Evolutionary conservation across 2,113 vertebrate species (phyloP), one percentile per base, ranked within the genome.

Genomic region (Siniperca knerii): DNA sequence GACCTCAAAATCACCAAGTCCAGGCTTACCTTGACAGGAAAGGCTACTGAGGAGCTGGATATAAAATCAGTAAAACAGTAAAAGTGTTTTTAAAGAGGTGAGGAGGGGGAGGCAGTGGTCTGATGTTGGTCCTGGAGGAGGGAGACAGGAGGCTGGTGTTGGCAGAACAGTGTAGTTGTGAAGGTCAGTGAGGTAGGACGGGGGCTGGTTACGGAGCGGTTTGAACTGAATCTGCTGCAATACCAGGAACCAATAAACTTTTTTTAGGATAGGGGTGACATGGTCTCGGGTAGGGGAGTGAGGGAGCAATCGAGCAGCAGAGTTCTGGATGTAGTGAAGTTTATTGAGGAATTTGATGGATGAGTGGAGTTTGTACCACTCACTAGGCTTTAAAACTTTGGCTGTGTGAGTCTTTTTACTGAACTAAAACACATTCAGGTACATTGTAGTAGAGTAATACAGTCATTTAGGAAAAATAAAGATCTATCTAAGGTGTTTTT

Each of bases 101-200:
- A 55, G 64, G 44, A 62, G 71, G 55, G 62, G 37, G 46, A 25
- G 71, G 54, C 64, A 62, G 71, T 35, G 69, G 33, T 61, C 13
- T 0, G 46, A 71, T 52, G 72, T 69, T 75, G 72, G 54, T 68
- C 82, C 75, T 79, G n/a, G 35, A 60, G 75, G 69, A 12, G n/a
- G 61, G 52, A 42, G 12, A 44, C 42, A 10, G 77, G 83, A 64
- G 83, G 71, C 2, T 80, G 71, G 23, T 70, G 71, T 75, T 85
- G 77, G 83, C 77, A 76, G 77, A 64, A 46, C 6, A 29, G 46
- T 33, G 33, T 23, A 44, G 40, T 2, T 9, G 7, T 23, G 84
- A 86, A 71, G 84, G 84, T 86, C 78, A 77, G 42, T 44, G 67
- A 60, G 48, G 37, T 25, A 44, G 35, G 48, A 75, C 71, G 42